Evolutionary conservation across 1,140 invertebrate species (phyloP).

Genomic region (Homalodisca vitripennis): DNA sequence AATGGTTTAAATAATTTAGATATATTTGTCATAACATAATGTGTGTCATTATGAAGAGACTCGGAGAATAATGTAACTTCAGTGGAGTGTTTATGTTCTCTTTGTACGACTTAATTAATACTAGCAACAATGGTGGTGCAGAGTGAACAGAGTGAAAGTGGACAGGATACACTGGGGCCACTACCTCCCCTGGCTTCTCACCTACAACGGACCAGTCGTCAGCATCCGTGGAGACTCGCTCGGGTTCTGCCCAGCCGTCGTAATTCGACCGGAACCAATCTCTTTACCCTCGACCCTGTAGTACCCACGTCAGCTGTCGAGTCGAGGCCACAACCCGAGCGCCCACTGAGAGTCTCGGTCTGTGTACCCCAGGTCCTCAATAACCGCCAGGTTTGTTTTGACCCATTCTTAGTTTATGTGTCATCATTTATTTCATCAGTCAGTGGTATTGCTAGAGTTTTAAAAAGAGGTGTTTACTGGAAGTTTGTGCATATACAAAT

Average conservation of each 20-base stretch:
- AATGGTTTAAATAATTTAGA: not conserved
- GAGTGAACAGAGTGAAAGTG: not conserved
- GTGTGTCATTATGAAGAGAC: no score
- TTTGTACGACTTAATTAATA: no score
- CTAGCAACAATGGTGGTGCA: no score
- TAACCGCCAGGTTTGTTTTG: no score
- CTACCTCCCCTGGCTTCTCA: not conserved
- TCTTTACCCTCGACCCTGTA: not conserved
- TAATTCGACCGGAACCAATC: constrained; percentile 13
- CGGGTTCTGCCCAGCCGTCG: constrained; percentile 2
- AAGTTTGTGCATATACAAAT: no score
- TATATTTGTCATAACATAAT: no score
- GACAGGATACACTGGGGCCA: not conserved
- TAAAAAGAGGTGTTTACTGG: no score
- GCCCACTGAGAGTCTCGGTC: constrained; percentile 15
- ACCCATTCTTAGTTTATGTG: no score
- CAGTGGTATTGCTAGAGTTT: no score
- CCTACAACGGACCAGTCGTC: not conserved
- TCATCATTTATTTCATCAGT: no score
- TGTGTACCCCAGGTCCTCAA: constrained; percentile 11
- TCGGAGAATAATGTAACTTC: no score
- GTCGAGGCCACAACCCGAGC: not conserved
- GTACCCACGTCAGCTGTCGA: not conserved
- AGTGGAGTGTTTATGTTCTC: no score
- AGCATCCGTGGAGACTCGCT: not conserved